Evolutionary conservation across 2,888 invertebrate species (phyloP).

Genomic region (Mesorhabditis sp.): DNA sequence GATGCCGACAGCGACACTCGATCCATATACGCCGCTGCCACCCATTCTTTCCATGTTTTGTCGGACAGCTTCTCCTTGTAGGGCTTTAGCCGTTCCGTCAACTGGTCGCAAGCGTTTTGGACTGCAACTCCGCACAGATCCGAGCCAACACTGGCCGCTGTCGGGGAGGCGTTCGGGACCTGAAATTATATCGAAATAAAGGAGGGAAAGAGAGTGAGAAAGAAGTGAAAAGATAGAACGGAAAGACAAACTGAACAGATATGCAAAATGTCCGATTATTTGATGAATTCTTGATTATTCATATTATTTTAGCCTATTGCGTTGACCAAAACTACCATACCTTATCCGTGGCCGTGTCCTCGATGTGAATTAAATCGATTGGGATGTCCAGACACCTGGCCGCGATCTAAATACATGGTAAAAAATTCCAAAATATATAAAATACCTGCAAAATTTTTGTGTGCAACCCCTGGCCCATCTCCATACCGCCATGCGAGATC

Average conservation of each 20-base stretch:
- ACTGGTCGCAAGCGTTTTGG: constrained; percentile 73
- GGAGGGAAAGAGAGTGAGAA: background rate
- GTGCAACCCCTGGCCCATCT: constrained; percentile 94
- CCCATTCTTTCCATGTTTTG: constrained; percentile 80
- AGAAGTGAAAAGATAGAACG: too few relatives aligned
- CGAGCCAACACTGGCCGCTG: constrained; percentile 82
- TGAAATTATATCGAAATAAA: background rate
- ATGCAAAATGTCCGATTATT: too few relatives aligned
- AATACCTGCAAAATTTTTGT: constrained; percentile 84
- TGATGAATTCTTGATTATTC: too few relatives aligned
- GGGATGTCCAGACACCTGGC: constrained; percentile 48
- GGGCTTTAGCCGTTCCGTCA: constrained; percentile 73
- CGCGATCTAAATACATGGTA: constrained; percentile 46
- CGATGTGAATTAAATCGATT: constrained; percentile 60
- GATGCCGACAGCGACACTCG: constrained; percentile 77
- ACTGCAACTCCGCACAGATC: constrained; percentile 90
- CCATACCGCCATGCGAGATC: constrained; percentile 79
- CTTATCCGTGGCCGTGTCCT: constrained; percentile 82
- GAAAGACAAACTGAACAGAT: too few relatives aligned
- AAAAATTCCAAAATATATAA: background rate
- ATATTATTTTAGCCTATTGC: too few relatives aligned
- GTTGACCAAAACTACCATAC: constrained; percentile 62
- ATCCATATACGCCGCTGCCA: constrained; percentile 73
- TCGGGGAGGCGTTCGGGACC: constrained; percentile 81
- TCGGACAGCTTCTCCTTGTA: constrained; percentile 74